These are phyloP conservation scores for Antheraea yamamai DNA, from an alignment of 2,888 invertebrate species.

Conservation along the genomic window DNA sequence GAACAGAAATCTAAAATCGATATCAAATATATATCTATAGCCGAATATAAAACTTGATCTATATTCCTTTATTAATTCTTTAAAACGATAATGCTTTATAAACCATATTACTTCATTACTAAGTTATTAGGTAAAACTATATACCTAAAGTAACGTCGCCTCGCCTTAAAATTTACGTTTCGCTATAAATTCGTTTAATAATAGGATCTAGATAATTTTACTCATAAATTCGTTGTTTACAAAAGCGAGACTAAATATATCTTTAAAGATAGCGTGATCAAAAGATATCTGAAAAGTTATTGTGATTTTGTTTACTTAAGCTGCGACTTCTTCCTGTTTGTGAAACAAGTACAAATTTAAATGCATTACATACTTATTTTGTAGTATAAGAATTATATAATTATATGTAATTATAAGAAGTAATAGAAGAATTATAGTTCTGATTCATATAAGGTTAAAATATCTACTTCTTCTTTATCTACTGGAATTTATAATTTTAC, in stretches of 20 bases:
- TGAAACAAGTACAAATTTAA: slow-evolving; percentile 10
- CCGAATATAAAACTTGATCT: not conserved
- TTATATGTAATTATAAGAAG: too few species aligned
- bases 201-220: slow-evolving; percentile 40
- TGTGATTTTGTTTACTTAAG: slow-evolving; percentile 22
- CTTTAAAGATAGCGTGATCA: slow-evolving; percentile 27
- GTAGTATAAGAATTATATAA: too few species aligned
- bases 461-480: too few species aligned
- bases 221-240: slow-evolving; percentile 41
- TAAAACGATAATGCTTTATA: slow-evolving; percentile 1
- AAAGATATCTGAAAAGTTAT: slow-evolving; percentile 20
- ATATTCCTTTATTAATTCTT: not conserved
- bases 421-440: too few species aligned
- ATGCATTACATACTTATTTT: not conserved
- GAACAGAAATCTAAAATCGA: not conserved
- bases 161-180: slow-evolving; percentile 47
- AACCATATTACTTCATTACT: slow-evolving; percentile 44
- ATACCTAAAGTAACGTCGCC: slow-evolving; percentile 37
- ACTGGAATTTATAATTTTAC: too few species aligned
- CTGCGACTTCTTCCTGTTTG: slow-evolving; percentile 13
- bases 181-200: slow-evolving; percentile 42
- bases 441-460: too few species aligned
- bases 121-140: slow-evolving; percentile 39
- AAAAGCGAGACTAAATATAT: slow-evolving; percentile 33
- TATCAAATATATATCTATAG: not conserved